Evolutionary conservation across 2,113 vertebrate species (phyloP).

Genomic region (Setophaga kirtlandii): DNA sequence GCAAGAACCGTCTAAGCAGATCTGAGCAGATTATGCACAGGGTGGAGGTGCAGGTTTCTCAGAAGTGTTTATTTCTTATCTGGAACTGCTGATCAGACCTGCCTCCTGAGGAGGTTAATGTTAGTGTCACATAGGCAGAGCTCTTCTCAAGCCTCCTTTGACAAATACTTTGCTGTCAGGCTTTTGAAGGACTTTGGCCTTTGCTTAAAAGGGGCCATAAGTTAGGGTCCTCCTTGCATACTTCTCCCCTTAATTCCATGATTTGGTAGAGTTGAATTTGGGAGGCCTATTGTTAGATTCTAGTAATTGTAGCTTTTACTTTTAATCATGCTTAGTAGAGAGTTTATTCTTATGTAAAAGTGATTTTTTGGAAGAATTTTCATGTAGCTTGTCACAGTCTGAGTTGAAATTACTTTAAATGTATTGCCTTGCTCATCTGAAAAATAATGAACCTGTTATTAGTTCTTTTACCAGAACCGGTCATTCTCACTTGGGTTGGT

Average conservation of each 20-base stretch:
- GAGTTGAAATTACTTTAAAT: not conserved
- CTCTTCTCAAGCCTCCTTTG: not conserved
- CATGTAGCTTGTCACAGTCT: not conserved
- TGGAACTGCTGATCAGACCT: not conserved
- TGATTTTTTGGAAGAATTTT: not conserved
- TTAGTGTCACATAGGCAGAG: not conserved
- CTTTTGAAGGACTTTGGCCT: not conserved
- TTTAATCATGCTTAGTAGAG: not conserved
- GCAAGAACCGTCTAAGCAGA: not conserved
- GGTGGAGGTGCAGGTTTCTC: not conserved
- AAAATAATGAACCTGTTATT: not conserved
- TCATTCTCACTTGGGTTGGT: not conserved
- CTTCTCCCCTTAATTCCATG: not conserved
- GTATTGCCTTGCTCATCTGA: not conserved
- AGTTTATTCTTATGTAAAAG: not conserved
- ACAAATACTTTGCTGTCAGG: not conserved
- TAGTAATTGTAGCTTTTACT: not conserved
- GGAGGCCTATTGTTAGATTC: not conserved
- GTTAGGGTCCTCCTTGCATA: not conserved
- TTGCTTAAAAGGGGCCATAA: not conserved
- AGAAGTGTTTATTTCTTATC: not conserved
- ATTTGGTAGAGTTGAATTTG: not conserved
- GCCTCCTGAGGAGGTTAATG: not conserved
- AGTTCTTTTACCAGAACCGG: not conserved
- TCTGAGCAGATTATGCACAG: not conserved